Base-by-base conservation (phyloP, 2,797 vertebrate genomes). In the Lycodopsis pacificus region DNA sequence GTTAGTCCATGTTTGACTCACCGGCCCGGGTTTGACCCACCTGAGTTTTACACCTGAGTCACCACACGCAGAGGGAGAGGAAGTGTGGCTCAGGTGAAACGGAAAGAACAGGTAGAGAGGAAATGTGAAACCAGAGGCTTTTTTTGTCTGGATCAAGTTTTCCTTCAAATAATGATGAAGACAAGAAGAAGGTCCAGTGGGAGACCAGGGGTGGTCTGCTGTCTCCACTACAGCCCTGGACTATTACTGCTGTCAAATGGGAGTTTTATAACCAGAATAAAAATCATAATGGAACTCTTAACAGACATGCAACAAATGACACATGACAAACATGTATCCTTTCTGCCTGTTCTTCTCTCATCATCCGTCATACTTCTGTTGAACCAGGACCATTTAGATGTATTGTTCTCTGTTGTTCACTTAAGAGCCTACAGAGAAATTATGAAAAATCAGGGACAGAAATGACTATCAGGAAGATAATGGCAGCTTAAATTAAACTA, bases 261-360 rank as follows among this genome's bases (percentile, higher is more conserved):
- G 49, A 83, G 73, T 92, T 93, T 81, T 74, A 15, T 91, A 91
- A 93, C 84, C 69, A 82, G 69, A 89, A 13, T 22, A 27, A 54
- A 27, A 14, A 27, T 14, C 22, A 14, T 27, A 27, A 54, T 27
- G 7, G 15, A 27, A 27, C 25, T 27, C 25, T 53, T 15, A 15
- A 86, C 40, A 77, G 66, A 76, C 53, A 73, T 14, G 22, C 40
- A 75, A 27, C 56, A 40, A 40, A 20, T 54, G 20, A 46, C 27
- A 34, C 56, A 65, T 49, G 32, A 58, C 57, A 67, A 76, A 58
- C n/a, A 53, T 46, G 54, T 62, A 59, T 19, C 25, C 32, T 1
- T 49, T 20, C 48, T 62, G 42, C 19, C 12, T 56, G 54, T 56
- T 15, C 3, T 25, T 9, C 54, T 56, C 25, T 56, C 49, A 25